Base-by-base conservation (phyloP, 2,888 invertebrate genomes). In the Parelbella ahira region DNA sequence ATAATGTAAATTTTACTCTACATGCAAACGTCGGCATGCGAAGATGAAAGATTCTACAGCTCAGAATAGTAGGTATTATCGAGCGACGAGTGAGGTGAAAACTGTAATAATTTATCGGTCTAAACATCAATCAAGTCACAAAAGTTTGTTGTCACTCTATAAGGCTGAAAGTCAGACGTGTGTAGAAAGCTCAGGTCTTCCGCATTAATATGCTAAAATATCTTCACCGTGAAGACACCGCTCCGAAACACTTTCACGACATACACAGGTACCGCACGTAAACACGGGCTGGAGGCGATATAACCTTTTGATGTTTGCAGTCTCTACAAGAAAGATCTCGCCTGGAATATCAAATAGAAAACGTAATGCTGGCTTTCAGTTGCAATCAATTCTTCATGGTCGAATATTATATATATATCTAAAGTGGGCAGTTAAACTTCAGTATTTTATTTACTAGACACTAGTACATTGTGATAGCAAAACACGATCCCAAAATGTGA, bases 201-300 rank as follows among this genome's bases (percentile, higher is more conserved):
- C 49, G 59, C 69, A 81, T 82, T 78, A 78, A 74, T 82, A 84
- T 86, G 79, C 75, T 76, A 83, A 82, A 77, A 77, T 75, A 77
- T 79, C 66, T 77, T 71, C 58, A 62, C 66, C 47, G 71, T 68
- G 68, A 80, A 83, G 68, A 76, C 70, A 70, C 62, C 69, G 71
- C 61, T 68, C 68, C 77, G 56, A 82, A 82, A 82, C 79, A 86
- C 86, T 86, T 87, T 86, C 86, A 83, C 84, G 70, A 65, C 69
- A 68, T 62, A 72, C 60, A 54, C 69, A 63, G 57, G 72, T 77
- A 78, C 60, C 69, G 78, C 80, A 81, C 79, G 75, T 75, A 60
- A 75, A 68, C 69, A 65, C 61, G 60, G 64, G 58, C 59, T 59
- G 63, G 63, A 63, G 69, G 68, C 68, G 70, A 62, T 71, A 78